Evolutionary conservation across 2,113 vertebrate genomes (phyloP).

Genomic region (Delphinapterus leucas): DNA sequence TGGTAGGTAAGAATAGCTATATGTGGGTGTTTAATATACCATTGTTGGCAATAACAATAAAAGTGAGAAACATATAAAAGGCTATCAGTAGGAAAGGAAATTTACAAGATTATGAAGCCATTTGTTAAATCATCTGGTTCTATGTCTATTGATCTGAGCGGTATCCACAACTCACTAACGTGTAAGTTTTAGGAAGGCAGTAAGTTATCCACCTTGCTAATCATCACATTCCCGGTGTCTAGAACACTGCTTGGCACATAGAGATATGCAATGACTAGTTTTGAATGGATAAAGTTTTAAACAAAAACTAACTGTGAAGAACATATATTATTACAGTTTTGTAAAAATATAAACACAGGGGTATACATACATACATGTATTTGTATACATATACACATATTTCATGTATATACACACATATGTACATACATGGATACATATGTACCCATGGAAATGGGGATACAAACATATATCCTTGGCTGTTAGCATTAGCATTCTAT

Average conservation of each 20-base stretch:
- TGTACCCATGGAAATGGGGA: background rate
- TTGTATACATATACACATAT: background rate
- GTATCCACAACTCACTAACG: background rate
- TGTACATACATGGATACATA: background rate
- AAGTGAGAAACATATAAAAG: background rate
- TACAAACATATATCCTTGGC: background rate
- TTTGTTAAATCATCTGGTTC: background rate
- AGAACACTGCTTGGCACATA: background rate
- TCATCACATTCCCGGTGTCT: background rate
- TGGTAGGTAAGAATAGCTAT: background rate
- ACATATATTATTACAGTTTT: background rate
- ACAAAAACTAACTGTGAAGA: background rate
- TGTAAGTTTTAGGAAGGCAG: background rate
- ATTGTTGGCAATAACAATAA: background rate
- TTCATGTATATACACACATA: background rate
- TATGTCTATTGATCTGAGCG: background rate
- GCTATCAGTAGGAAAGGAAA: background rate
- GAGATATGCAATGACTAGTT: background rate
- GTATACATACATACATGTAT: background rate
- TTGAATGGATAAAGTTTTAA: background rate
- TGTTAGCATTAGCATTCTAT: background rate
- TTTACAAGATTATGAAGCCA: background rate
- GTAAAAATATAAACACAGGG: background rate
- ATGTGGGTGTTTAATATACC: background rate
- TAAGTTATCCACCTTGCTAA: background rate